Evolutionary conservation across 2,113 vertebrate genomes (phyloP).

Genomic region (Equus przewalskii): DNA sequence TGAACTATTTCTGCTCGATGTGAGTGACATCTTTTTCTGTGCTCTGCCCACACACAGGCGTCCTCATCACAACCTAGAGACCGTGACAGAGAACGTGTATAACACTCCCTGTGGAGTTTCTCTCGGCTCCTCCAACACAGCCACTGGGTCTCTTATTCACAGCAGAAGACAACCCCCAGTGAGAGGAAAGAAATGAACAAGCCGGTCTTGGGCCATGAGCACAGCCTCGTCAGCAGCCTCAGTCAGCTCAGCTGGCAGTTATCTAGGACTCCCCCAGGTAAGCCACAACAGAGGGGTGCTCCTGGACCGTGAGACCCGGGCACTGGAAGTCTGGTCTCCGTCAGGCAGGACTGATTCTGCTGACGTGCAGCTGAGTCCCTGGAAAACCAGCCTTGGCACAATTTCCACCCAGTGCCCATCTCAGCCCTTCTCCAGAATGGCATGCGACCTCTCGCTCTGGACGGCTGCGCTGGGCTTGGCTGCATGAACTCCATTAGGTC

Average conservation of each 20-base stretch:
- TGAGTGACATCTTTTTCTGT: too few species aligned
- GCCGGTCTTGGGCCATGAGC: not conserved
- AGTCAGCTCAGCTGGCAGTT: too few species aligned
- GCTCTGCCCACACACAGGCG: too few species aligned
- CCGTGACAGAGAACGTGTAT: too few species aligned
- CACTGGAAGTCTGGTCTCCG: not conserved
- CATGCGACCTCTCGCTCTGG: not conserved
- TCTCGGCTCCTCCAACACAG: not conserved
- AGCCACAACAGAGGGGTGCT: not conserved
- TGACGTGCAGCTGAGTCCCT: too few species aligned
- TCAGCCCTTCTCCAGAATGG: not conserved
- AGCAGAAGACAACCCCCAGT: not conserved
- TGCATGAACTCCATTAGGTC: not conserved
- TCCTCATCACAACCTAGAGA: too few species aligned
- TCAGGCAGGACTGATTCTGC: too few species aligned
- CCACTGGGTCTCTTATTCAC: too few species aligned
- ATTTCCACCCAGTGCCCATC: not conserved
- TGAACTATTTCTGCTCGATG: not conserved
- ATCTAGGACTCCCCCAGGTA: too few species aligned
- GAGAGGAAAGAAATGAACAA: not conserved
- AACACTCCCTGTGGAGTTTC: too few species aligned
- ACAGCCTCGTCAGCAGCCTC: not conserved
- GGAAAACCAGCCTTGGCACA: not conserved
- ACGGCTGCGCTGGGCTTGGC: fast-evolving
- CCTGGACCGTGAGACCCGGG: not conserved